Evolutionary conservation across 2,888 invertebrate species (phyloP).

Genomic region (Latrodectus elegans): DNA sequence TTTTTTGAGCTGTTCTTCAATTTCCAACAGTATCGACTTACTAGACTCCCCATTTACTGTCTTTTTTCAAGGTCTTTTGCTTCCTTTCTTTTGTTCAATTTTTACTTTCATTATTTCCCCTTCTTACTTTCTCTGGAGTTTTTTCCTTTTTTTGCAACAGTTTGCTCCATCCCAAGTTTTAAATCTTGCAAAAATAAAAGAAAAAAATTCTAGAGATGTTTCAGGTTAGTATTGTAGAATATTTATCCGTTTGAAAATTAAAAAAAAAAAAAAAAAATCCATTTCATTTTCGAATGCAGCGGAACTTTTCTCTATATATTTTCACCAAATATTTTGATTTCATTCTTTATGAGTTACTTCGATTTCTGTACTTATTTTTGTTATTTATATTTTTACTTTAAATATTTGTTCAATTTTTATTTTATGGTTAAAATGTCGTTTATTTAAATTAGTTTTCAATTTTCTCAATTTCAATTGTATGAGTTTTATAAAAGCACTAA

Average conservation of each 20-base stretch:
- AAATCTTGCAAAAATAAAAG: conserved; percentile 18
- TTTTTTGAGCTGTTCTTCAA: conserved; percentile 51
- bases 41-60: conserved; percentile 30
- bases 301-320: too few species aligned
- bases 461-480: too few species aligned
- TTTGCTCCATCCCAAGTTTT: conserved; percentile 41
- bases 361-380: too few species aligned
- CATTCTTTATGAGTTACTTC: too few species aligned
- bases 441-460: too few species aligned
- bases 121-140: conserved; percentile 25
- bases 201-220: background rate
- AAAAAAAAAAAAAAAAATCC: too few species aligned
- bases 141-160: conserved; percentile 45
- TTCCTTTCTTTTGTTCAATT: conserved; percentile 5
- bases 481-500: too few species aligned
- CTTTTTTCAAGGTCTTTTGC: conserved; percentile 45
- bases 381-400: too few species aligned
- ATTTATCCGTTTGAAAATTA: background rate
- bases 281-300: too few species aligned
- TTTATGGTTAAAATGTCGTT: too few species aligned
- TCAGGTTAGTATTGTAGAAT: background rate
- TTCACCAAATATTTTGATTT: too few species aligned
- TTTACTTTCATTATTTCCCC: background rate
- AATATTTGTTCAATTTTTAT: too few species aligned
- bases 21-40: conserved; percentile 52